Base-by-base conservation (phyloP, 2,113 vertebrate species). In the Chaetorhynchus papuensis region DNA sequence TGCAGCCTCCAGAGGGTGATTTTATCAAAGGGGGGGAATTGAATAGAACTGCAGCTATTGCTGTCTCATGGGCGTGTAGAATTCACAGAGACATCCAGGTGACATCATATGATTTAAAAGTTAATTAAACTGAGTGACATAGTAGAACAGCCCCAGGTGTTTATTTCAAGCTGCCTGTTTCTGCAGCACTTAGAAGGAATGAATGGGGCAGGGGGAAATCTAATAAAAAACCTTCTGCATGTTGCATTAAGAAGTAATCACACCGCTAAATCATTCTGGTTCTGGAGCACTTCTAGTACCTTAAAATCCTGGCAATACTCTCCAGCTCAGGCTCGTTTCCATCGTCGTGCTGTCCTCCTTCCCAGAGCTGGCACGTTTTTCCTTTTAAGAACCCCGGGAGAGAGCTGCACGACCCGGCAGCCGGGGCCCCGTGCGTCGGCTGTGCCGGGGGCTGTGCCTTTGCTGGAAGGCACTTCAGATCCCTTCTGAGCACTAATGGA, bases 101-200 rank as follows among this genome's bases (percentile, higher is more conserved):
- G 97, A 97, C 92, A 91, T 61, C 26, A 75, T 63, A 89, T 96
- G 97, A 98, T 97, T 98, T 98, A 97, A 88, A 98, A 97, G 97
- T 97, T 98, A 98, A 98, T 98, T 98, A 98, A 96, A 96, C 92
- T 50, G 95, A 97, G 83, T 89, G 94, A 95, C 63, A 95, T 22
- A 92, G 69, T 80, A 53, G 79, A 96, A 96, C 93, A 96, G 97
- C 97, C 96, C 75, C 87, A 89, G 94, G 97, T 97, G 89, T 95
- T 98, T 97, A 96, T 97, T 97, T 97, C 94, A 95, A 96, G 93
- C 90, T 89, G 80, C 27, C 78, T 77, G 61, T 89, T 92, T 87
- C 94, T 37, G 22, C 70, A 84, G 89, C 15, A 23, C 91, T 96
- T 95, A 92, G 92, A 93, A 97, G 83, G 95, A 91, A 96, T 93